Percentiles rank a stretch among this genome's conserved stretches.
These are phyloP conservation scores for Tricholaema leucomelas DNA, from an alignment of 2,113 vertebrate species.

Conservation along the genomic window DNA sequence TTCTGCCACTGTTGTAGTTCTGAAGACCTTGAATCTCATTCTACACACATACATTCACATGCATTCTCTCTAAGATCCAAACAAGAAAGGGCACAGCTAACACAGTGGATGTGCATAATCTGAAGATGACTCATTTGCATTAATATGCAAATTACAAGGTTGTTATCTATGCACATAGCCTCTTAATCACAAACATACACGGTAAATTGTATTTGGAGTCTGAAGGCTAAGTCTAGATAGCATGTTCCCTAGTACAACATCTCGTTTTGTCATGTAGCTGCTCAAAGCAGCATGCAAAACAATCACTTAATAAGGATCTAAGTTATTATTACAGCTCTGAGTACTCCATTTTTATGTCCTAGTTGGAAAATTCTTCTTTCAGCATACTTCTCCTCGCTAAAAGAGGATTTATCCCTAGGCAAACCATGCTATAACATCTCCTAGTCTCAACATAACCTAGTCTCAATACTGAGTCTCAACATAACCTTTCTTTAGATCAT, in stretches of 20 bases:
- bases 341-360: constrained; percentile 16
- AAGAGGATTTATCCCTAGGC: not conserved
- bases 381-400: not conserved
- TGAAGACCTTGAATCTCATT: not conserved
- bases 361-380: not conserved
- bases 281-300: not conserved
- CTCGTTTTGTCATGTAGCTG: not conserved
- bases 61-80: not conserved
- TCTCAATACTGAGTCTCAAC: not conserved
- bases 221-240: not conserved
- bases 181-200: not conserved
- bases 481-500: not conserved
- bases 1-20: not conserved
- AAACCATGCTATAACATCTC: not conserved
- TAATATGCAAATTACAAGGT: not conserved
- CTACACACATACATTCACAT: not conserved
- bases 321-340: constrained; percentile 3
- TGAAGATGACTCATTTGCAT: not conserved
- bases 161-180: not conserved
- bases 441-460: not conserved
- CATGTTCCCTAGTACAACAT: not conserved
- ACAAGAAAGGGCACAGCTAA: not conserved
- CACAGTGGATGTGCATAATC: not conserved
- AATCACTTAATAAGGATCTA: constrained; percentile 14
- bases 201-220: not conserved